A percentile compares a stretch with the other conserved stretches of the same genome.
Evolutionary conservation across 2,113 vertebrate species (phyloP).

Genomic region (Pardalotus punctatus): DNA sequence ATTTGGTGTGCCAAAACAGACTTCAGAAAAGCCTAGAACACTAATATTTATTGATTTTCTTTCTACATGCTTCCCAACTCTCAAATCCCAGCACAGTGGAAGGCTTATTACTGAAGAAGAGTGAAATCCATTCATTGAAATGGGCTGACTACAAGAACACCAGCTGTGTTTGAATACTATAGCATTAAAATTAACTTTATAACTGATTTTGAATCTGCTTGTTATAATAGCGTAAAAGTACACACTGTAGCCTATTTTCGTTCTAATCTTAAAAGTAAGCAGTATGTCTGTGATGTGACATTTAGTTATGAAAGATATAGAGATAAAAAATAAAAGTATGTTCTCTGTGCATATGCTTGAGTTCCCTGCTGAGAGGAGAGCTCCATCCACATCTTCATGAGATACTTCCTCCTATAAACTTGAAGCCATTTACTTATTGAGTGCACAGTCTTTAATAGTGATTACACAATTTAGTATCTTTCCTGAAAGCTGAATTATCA

Average conservation of each 20-base stretch:
- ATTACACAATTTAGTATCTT: slow-evolving; percentile 10
- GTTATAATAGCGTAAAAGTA: not conserved
- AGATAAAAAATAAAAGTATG: not conserved
- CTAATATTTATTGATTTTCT: not conserved
- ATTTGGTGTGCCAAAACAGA: not conserved
- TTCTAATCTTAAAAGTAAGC: not conserved
- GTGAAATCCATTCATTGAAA: not conserved
- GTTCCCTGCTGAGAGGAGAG: not conserved
- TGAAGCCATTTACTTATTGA: not conserved
- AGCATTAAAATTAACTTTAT: not conserved
- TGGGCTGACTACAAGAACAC: not conserved
- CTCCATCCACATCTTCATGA: not conserved
- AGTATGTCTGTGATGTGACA: not conserved
- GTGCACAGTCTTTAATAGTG: not conserved
- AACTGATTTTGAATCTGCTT: not conserved
- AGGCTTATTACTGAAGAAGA: not conserved
- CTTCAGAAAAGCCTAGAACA: not conserved
- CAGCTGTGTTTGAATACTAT: not conserved
- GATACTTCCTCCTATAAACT: not conserved
- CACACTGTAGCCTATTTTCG: not conserved
- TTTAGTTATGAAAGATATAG: not conserved
- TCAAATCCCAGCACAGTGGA: not conserved
- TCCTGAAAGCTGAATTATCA: not conserved
- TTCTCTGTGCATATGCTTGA: not conserved
- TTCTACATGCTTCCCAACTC: not conserved